A percentile compares a stretch with the other conserved stretches of the same genome.
These are phyloP conservation scores for Diaprepes abbreviatus DNA, from an alignment of 2,888 invertebrate genomes.

Conservation along the genomic window DNA sequence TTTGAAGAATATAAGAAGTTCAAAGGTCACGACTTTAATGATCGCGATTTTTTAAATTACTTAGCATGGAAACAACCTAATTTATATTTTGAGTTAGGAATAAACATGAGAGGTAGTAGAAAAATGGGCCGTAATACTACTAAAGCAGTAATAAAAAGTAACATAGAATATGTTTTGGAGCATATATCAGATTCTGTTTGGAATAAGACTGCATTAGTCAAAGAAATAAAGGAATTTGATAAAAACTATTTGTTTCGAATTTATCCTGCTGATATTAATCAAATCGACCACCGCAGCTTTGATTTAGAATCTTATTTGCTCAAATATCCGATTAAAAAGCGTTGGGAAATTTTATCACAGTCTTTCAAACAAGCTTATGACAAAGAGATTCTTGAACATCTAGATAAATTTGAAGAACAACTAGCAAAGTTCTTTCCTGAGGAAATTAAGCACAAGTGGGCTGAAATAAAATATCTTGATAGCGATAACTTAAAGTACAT, in stretches of 20 bases:
- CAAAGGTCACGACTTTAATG: slow-evolving; percentile 22
- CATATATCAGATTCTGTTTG: slow-evolving; percentile 24
- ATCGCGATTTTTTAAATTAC: slow-evolving; percentile 45
- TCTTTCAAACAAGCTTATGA: slow-evolving; percentile 40
- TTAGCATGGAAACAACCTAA: slow-evolving; percentile 46
- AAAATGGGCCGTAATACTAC: slow-evolving; percentile 48
- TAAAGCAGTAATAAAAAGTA: slow-evolving; percentile 40
- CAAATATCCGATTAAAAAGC: slow-evolving; percentile 48
- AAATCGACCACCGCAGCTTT: slow-evolving; percentile 13
- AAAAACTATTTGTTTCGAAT: slow-evolving; percentile 36
- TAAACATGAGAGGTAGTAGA: slow-evolving; percentile 19
- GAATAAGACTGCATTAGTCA: slow-evolving; percentile 41
- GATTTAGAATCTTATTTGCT: slow-evolving; percentile 21
- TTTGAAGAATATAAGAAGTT: slow-evolving; percentile 45
- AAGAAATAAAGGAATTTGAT: slow-evolving; percentile 44
- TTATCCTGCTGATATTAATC: slow-evolving; percentile 40
- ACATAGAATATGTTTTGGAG: slow-evolving; percentile 41
- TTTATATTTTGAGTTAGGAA: slow-evolving; percentile 42
- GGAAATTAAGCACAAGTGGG: slow-evolving; percentile 48
- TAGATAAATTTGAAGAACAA: slow-evolving; percentile 28
- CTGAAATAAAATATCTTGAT: slow-evolving; percentile 43
- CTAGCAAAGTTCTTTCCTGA: slow-evolving; percentile 32
- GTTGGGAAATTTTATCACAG: slow-evolving; percentile 48
- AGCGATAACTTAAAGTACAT: slow-evolving; percentile 41
- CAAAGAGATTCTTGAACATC: slow-evolving; percentile 24